Percentiles rank a stretch among this genome's conserved stretches.
These are phyloP conservation scores for Gadus macrocephalus DNA, from an alignment of 2,113 vertebrate genomes.

Conservation along the genomic window DNA sequence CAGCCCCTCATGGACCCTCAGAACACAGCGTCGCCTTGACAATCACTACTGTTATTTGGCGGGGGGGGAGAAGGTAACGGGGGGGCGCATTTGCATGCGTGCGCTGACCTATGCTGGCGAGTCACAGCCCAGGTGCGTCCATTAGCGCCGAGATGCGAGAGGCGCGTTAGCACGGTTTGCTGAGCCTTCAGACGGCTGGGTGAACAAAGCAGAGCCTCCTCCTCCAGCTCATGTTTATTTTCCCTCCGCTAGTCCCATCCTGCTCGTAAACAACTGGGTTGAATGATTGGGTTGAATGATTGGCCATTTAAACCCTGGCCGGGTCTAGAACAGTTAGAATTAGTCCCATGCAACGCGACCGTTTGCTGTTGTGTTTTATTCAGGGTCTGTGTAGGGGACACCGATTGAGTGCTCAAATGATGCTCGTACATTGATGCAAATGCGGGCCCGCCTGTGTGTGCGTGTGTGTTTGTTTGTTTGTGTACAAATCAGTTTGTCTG, in stretches of 20 bases:
- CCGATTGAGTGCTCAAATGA: not conserved
- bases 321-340: too few species aligned
- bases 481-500: too few species aligned
- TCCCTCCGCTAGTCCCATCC: too few species aligned
- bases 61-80: not conserved
- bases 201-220: slow-evolving; percentile 32
- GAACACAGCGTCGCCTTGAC: not conserved
- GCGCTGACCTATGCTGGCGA: slow-evolving; percentile 28
- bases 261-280: too few species aligned
- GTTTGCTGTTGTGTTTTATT: not conserved
- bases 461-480: too few species aligned
- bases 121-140: slow-evolving; percentile 38
- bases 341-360: too few species aligned
- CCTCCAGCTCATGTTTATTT: too few species aligned
- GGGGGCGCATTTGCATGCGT: slow-evolving; percentile 30
- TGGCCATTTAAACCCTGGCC: too few species aligned
- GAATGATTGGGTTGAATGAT: too few species aligned
- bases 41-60: not conserved
- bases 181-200: slow-evolving; percentile 45
- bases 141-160: slow-evolving; percentile 26
- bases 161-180: slow-evolving; percentile 35
- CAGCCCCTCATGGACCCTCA: slow-evolving; percentile 16
- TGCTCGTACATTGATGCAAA: slow-evolving; percentile 2
- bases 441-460: slow-evolving; percentile 26
- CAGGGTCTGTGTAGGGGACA: not conserved